Evolutionary conservation across 2,797 vertebrate species (phyloP), one percentile per base, ranked within the genome.

Genomic region (Lates japonicus): DNA sequence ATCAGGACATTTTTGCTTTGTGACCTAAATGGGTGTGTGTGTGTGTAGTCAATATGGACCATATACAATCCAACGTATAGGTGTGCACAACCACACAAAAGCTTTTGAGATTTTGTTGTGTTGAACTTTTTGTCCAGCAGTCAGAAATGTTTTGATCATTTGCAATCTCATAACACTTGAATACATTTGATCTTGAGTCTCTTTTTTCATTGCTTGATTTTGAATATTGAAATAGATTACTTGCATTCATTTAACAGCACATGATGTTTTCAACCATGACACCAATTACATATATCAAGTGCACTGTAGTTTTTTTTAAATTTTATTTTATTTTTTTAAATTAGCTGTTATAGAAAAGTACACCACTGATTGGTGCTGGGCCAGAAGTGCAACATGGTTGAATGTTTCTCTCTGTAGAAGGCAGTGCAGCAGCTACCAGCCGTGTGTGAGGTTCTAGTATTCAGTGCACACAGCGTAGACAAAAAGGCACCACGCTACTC

Each of bases 11-110:
- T 70, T 69, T 13, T 69, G 20, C 25, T 69, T 42, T 51, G 16
- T 86, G 57, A 67, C 37, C 55, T 58, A 33, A 37, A 35, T 74
- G 46, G 37, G 76, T 57, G 86, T 58, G 77, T 49, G 67, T 55
- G 62, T 76, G 25, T 67, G 37, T 74, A 41, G 55, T 14, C 13
- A 8, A 31, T 14, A 55, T 14, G 0, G 10, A 46, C n/a, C 11
- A 68, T 57, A 22, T 1, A 20, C 57, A 57, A 11, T 44, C 13
- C n/a, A n/a, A 63, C 33, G 58, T 65, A 66, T 20, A 20, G 14
- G 37, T 6, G 12, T 65, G 71, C 66, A 71, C 66, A 69, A 73
- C 29, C 67, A 70, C 16, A 54, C 9, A 2, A 10, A 35, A 16
- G 35, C 6, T 0, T 10, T 31, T 16, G 13, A 29, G 17, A 54